These are phyloP conservation scores for Mycetomoellerius zeteki DNA, from an alignment of 1,140 invertebrate genomes.

Conservation along the genomic window DNA sequence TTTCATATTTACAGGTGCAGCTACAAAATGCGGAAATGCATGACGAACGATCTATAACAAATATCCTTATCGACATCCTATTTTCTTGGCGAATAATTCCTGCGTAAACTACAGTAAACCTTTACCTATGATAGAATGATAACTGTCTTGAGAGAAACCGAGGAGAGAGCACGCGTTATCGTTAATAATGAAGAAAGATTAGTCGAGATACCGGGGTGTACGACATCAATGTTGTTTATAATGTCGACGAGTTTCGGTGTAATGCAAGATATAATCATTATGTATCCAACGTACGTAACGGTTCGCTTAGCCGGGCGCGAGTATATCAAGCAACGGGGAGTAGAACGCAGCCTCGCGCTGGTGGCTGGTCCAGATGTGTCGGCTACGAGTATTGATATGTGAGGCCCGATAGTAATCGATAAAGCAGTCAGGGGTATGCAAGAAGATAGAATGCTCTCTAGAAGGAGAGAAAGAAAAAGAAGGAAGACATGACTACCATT, in stretches of 20 bases:
- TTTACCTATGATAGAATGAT: constrained; percentile 53
- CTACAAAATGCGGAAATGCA: constrained; percentile 6
- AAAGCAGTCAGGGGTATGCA: constrained; percentile 59
- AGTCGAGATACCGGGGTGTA: background rate
- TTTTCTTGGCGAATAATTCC: constrained; percentile 32
- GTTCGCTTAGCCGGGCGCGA: constrained; percentile 62
- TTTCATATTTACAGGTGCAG: constrained; percentile 18
- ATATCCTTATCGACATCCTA: constrained; percentile 54
- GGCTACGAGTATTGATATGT: constrained; percentile 53
- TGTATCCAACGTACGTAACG: constrained; percentile 64
- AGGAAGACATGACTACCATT: constrained; percentile 32
- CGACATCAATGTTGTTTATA: constrained; percentile 55
- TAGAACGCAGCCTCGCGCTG: constrained; percentile 44
- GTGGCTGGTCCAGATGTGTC: constrained; percentile 71
- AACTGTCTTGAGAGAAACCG: constrained; percentile 38
- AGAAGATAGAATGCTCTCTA: constrained; percentile 43
- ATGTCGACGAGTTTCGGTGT: constrained; percentile 51
- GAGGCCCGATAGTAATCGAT: constrained; percentile 69
- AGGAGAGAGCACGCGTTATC: constrained; percentile 49
- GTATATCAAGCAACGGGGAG: constrained; percentile 65
- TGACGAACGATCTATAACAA: constrained; percentile 43
- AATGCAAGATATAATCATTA: constrained; percentile 58
- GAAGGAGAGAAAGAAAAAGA: background rate
- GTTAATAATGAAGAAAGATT: constrained; percentile 58
- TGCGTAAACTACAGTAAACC: constrained; percentile 3